Conservation (phyloP, 2,797 vertebrate genomes). For the Heterohyrax brucei region DNA sequence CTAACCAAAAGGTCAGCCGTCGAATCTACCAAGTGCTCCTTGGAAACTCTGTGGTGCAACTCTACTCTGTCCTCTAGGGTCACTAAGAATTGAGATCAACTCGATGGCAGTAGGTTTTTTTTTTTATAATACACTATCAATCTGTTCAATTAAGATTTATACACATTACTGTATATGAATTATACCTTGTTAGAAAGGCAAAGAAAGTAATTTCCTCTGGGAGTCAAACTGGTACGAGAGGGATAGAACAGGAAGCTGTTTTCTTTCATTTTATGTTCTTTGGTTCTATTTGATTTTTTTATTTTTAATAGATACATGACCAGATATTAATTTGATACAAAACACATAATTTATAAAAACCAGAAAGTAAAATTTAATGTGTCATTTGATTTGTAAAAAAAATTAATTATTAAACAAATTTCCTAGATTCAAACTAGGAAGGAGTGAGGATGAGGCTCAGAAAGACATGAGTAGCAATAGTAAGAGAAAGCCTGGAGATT, state of each 20-base stretch:
- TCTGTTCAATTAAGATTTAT: constrained; percentile 31
- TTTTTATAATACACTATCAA: constrained; percentile 16
- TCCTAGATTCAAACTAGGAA: constrained; percentile 30
- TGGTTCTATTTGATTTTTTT: constrained; percentile 16
- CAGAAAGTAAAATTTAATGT: neutral
- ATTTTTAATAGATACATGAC: neutral
- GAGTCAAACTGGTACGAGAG: neutral
- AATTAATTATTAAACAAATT: constrained; percentile 11
- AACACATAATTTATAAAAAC: constrained; percentile 56
- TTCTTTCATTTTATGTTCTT: neutral
- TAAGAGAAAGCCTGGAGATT: neutral
- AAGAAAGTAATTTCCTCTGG: constrained; percentile 20
- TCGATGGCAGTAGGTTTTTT: no score
- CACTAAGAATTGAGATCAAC: no score
- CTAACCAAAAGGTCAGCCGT: no score
- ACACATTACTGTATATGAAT: constrained; percentile 9
- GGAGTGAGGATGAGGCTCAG: neutral
- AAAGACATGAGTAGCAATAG: neutral
- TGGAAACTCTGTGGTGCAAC: no score
- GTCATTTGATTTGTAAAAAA: constrained; percentile 7
- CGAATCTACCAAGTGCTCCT: no score
- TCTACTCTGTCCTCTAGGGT: no score
- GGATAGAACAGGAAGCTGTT: neutral
- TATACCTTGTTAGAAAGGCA: constrained; percentile 32
- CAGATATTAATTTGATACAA: constrained; percentile 39